These are phyloP conservation scores for Bombylius discolor DNA, from an alignment of 2,888 invertebrate genomes.

Conservation along the genomic window DNA sequence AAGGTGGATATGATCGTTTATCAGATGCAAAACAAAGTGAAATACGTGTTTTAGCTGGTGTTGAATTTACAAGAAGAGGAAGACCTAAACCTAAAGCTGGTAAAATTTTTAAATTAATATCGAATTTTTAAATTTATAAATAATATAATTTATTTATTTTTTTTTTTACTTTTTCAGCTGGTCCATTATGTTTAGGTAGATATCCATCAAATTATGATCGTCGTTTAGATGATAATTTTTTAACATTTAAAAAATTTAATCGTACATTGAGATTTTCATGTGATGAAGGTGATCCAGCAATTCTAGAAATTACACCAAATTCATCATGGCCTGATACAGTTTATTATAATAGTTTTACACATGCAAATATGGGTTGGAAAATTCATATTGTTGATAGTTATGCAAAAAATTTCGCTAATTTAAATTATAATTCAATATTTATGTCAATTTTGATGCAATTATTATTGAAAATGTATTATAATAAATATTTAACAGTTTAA, in stretches of 20 bases:
- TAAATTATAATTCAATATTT: background rate
- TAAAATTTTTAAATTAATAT: conserved; percentile 20
- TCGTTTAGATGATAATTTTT: conserved; percentile 64
- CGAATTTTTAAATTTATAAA: background rate
- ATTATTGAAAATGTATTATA: background rate
- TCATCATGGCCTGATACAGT: conserved; percentile 82
- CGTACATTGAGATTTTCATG: conserved; percentile 59
- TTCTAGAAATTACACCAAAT: conserved; percentile 71
- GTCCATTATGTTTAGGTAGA: conserved; percentile 62
- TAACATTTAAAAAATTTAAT: conserved; percentile 73
- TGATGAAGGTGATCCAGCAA: conserved; percentile 56
- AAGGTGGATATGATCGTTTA: conserved; percentile 67
- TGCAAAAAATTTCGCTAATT: conserved; percentile 16
- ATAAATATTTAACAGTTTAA: too few relatives aligned
- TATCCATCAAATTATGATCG: conserved; percentile 54
- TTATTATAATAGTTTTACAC: conserved; percentile 87
- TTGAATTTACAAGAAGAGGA: conserved; percentile 69
- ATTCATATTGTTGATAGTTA: conserved; percentile 73
- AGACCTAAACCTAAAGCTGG: conserved; percentile 65
- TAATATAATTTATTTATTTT: background rate
- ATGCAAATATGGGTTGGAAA: conserved; percentile 90
- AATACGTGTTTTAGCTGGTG: conserved; percentile 64
- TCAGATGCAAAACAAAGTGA: conserved; percentile 56
- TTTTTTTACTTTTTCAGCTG: conserved; percentile 40
- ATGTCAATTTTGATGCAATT: background rate